Conservation (phyloP, 1,140 invertebrate species). For the Paraescarpia echinospica region DNA sequence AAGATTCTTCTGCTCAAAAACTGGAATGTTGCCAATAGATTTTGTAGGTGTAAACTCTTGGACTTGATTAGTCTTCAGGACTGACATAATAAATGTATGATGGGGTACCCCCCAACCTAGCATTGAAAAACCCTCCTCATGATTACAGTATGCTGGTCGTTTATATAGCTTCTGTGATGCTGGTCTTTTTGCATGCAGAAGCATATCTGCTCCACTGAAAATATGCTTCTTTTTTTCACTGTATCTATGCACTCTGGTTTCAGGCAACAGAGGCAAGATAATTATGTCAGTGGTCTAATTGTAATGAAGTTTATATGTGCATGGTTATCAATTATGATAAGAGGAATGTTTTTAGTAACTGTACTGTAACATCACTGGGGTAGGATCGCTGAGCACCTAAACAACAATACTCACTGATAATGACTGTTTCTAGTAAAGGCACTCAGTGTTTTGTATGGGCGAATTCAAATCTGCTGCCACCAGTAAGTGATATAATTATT, state of each 20-base stretch:
- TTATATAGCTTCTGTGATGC: background rate
- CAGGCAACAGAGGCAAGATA: background rate
- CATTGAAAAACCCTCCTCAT: too few species aligned
- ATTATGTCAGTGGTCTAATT: background rate
- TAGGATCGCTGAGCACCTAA: background rate
- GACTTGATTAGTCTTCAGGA: too few species aligned
- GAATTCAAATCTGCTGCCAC: too few species aligned
- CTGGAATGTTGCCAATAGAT: too few species aligned
- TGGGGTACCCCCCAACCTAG: too few species aligned
- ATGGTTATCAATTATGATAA: background rate
- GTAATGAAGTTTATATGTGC: background rate
- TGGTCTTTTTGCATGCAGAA: background rate
- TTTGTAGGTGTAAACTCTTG: too few species aligned
- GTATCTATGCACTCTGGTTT: background rate
- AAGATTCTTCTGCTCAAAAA: background rate
- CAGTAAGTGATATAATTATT: too few species aligned
- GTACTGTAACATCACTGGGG: background rate
- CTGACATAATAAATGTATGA: background rate
- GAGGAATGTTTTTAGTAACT: background rate
- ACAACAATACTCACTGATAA: background rate
- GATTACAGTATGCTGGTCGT: background rate
- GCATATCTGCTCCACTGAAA: background rate
- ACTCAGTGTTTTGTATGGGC: background rate
- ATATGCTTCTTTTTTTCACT: background rate
- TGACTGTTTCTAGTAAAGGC: background rate